Percentiles rank a stretch among this genome's conserved stretches.
These are phyloP conservation scores for Lineus longissimus DNA, from an alignment of 1,140 invertebrate genomes.

Conservation along the genomic window DNA sequence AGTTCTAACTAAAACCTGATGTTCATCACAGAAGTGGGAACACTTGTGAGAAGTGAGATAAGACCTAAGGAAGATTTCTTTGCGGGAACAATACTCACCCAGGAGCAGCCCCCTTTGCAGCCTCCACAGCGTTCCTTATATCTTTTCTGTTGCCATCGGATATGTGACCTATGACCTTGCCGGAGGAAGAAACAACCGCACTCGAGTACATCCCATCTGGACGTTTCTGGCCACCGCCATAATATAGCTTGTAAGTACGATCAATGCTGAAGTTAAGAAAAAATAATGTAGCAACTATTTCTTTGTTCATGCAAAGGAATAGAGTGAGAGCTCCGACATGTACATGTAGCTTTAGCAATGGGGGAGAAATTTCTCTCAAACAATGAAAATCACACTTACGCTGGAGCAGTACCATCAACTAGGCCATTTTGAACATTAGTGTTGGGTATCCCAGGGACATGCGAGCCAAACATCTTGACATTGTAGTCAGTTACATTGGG, in stretches of 20 bases:
- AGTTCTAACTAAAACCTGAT: too few species aligned
- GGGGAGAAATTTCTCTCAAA: background rate
- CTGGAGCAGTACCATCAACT: slow-evolving; percentile 22
- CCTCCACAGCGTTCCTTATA: slow-evolving; percentile 57
- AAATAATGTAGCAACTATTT: slow-evolving; percentile 34
- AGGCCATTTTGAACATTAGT: too few species aligned
- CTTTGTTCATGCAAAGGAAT: background rate
- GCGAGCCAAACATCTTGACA: slow-evolving; percentile 44
- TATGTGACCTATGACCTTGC: slow-evolving; percentile 51
- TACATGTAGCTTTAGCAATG: background rate
- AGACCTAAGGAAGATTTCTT: too few species aligned
- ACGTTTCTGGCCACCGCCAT: slow-evolving; percentile 57
- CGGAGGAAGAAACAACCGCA: slow-evolving; percentile 34
- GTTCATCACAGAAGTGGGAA: too few species aligned
- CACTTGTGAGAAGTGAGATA: too few species aligned
- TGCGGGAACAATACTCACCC: slow-evolving; percentile 28
- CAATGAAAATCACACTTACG: slow-evolving; percentile 16
- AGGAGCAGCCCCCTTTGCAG: slow-evolving; percentile 47
- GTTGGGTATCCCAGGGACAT: too few species aligned
- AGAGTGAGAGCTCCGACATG: background rate
- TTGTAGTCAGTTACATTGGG: slow-evolving; percentile 25
- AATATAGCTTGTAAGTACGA: slow-evolving; percentile 58
- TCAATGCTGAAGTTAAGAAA: slow-evolving; percentile 50
- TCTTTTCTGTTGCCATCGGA: slow-evolving; percentile 57
- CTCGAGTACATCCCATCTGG: slow-evolving; percentile 55